A percentile compares a stretch with the other conserved stretches of the same genome.
Conservation (phyloP, 2,113 vertebrate genomes). For the Dromiciops gliroides region DNA sequence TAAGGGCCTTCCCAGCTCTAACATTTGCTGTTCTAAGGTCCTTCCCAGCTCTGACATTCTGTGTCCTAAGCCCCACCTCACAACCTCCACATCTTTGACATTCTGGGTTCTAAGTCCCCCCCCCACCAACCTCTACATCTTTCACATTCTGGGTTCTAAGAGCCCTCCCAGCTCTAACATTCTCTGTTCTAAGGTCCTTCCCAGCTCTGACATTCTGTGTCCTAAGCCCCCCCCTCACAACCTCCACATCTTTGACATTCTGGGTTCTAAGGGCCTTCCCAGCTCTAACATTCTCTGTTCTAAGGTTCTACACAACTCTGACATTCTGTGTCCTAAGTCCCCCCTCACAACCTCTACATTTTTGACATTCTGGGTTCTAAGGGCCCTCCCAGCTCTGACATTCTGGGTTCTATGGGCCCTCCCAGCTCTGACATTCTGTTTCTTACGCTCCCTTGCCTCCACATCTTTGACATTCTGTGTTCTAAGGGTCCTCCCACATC, state of each 20-base stretch:
- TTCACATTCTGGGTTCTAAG: no score
- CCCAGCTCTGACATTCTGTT: not conserved
- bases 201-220: not conserved
- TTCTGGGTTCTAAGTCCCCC: no score
- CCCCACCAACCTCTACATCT: no score
- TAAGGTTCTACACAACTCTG: not conserved
- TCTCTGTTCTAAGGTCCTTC: not conserved
- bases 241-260: not conserved
- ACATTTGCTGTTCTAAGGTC: no score
- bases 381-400: not conserved
- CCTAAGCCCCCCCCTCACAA: no score
- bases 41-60: no score
- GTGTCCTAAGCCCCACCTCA: no score
- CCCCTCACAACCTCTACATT: not conserved
- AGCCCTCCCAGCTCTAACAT: no score
- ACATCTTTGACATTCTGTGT: not conserved
- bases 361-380: not conserved
- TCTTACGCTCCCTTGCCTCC: not conserved
- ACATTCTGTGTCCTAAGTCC: not conserved
- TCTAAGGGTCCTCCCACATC: not conserved
- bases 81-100: no score
- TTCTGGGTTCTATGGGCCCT: not conserved
- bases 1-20: no score
- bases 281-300: not conserved
- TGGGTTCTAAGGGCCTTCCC: not conserved